Percentiles rank a stretch among this genome's conserved stretches.
These are phyloP conservation scores for Trichechus manatus DNA, from an alignment of 2,113 vertebrate genomes.

Conservation along the genomic window DNA sequence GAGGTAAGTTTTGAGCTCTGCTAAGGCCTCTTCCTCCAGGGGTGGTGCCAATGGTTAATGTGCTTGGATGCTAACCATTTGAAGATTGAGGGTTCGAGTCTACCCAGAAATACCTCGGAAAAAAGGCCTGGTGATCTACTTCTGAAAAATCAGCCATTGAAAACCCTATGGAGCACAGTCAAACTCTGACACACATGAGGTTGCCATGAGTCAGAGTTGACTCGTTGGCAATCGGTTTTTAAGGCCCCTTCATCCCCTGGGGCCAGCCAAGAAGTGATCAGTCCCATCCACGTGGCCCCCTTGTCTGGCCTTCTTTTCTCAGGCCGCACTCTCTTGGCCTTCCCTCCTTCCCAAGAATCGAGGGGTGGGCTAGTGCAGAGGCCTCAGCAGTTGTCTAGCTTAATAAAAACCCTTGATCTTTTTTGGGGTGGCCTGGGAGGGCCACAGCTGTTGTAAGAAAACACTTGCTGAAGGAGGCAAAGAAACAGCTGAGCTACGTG, in stretches of 20 bases:
- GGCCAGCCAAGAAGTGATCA: not conserved
- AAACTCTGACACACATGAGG: not conserved
- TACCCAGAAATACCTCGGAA: not conserved
- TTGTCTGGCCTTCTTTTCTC: not conserved
- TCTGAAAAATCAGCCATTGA: not conserved
- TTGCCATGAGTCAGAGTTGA: not conserved
- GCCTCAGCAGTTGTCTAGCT: constrained; percentile 39
- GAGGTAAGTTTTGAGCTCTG: not conserved
- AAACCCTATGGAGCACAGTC: not conserved
- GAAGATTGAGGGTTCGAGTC: not conserved
- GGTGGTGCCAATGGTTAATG: not conserved
- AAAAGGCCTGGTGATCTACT: not conserved
- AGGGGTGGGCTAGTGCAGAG: not conserved
- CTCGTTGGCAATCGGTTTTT: not conserved
- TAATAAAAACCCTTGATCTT: constrained; percentile 58
- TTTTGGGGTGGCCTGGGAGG: constrained; percentile 43
- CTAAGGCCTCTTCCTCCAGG: not conserved
- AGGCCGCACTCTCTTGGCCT: not conserved
- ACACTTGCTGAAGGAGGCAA: not conserved
- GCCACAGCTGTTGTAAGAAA: constrained; percentile 50
- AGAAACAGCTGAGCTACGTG: not conserved
- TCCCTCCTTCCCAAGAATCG: not conserved
- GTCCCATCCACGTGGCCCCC: rapidly evolving
- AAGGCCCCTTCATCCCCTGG: not conserved
- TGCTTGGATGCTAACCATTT: not conserved